These are phyloP conservation scores for Xenopus laevis DNA, from an alignment of 2,113 vertebrate species.

Conservation along the genomic window DNA sequence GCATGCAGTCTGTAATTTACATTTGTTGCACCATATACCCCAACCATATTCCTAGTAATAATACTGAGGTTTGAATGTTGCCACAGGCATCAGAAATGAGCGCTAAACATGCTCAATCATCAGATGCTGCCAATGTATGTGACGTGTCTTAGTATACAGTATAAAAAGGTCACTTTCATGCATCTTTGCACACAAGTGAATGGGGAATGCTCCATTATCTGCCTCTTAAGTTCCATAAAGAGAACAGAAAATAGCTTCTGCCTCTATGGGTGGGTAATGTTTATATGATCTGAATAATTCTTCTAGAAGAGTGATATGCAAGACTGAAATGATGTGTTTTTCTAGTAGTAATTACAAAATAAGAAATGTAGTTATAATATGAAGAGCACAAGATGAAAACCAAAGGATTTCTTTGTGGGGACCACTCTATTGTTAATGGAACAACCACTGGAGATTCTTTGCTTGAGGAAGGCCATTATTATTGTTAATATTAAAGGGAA, in stretches of 20 bases:
- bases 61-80: conserved; percentile 27
- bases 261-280: not conserved
- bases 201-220: not conserved
- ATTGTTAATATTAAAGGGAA: too few relatives aligned
- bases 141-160: conserved; percentile 19
- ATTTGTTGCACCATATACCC: too few relatives aligned
- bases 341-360: too few relatives aligned
- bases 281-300: not conserved
- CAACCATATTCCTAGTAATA: not conserved
- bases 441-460: too few relatives aligned
- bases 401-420: too few relatives aligned
- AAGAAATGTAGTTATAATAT: too few relatives aligned
- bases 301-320: too few relatives aligned
- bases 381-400: too few relatives aligned
- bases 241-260: not conserved
- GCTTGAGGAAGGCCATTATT: too few relatives aligned
- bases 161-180: conserved; percentile 32
- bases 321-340: too few relatives aligned
- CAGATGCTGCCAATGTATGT: conserved; percentile 26
- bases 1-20: too few relatives aligned
- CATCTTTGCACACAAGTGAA: conserved; percentile 8
- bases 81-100: conserved; percentile 18
- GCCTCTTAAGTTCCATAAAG: not conserved
- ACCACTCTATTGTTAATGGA: too few relatives aligned
- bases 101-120: conserved; percentile 32